These are phyloP conservation scores for Drosophila phalerata DNA, from an alignment of 2,888 invertebrate species.

Conservation along the genomic window DNA sequence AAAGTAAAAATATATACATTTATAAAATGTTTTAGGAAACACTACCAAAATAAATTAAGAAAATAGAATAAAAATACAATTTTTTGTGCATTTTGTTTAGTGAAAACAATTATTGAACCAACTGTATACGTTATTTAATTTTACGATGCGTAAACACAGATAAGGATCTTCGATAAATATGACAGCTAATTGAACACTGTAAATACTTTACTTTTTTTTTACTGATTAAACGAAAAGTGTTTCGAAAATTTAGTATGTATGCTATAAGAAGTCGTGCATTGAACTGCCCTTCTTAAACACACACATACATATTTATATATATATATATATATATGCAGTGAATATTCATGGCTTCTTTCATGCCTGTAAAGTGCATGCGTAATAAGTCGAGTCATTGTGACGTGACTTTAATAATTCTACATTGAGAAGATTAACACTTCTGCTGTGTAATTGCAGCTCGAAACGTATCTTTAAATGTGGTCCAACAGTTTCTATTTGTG, in stretches of 20 bases:
- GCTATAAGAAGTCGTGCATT: slow-evolving; percentile 27
- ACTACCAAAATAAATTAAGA: no score
- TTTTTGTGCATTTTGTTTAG: not conserved
- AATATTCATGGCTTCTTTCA: slow-evolving; percentile 22
- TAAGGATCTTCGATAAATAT: slow-evolving; percentile 14
- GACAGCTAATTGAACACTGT: slow-evolving; percentile 25
- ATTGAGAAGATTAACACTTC: slow-evolving; percentile 14
- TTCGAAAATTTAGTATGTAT: not conserved
- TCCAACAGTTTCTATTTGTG: slow-evolving; percentile 9
- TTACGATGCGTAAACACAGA: slow-evolving; percentile 18
- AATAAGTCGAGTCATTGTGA: slow-evolving; percentile 65
- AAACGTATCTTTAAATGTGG: not conserved
- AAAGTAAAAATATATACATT: not conserved
- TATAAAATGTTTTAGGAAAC: no score
- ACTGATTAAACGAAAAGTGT: slow-evolving; percentile 13
- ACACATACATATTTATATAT: slow-evolving; percentile 1
- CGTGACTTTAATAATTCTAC: slow-evolving; percentile 34
- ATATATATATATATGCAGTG: slow-evolving; percentile 12
- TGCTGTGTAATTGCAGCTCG: slow-evolving; percentile 14
- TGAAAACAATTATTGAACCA: not conserved
- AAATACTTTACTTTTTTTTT: slow-evolving; percentile 25
- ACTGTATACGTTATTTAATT: slow-evolving; percentile 5
- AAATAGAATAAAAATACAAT: no score
- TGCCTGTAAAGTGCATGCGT: slow-evolving; percentile 26
- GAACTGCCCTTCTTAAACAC: slow-evolving; percentile 28